Base-by-base conservation (phyloP, 2,888 invertebrate species). In the Hermodice carunculata region DNA sequence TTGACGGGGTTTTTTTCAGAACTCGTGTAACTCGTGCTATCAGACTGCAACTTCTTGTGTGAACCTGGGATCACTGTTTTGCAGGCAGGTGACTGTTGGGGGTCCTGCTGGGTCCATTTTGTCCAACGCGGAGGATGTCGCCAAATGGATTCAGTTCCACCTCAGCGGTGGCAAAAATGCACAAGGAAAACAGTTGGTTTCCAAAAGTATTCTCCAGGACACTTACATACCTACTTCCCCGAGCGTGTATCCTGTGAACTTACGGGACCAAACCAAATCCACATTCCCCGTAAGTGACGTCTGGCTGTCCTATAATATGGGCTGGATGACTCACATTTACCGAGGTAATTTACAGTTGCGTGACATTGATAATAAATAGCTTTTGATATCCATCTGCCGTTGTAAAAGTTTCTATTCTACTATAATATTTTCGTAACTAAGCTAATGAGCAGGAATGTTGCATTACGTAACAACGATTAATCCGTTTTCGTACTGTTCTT, bases 81-180 rank as follows among this genome's bases (percentile, higher is more conserved):
- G 17, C 44, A 70, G 70, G 24, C 67, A 67, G 48, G 65, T 61
- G 49, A 34, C 60, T 31, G 61, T 59, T 14, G 64, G 64, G 4
- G 78, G 74, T 2, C 78, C 80, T 1, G 77, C 80, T 3, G 80
- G 80, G 8, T 76, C 77, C 14, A 74, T 81, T n/a, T 58, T 78
- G 17, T 75, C 80, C 8, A 76, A 73, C 1, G 77, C 76, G 14
- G 51, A 64, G 11, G 80, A 82, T 68, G 79, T 82, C 80, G 59
- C 73, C 1, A 74, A 77, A 51, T 82, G 81, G 81, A 51, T 82
- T 48, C 44, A 66, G 40, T 69, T 81, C 53, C 73, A 75, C 19
- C 59, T 76, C 22, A 60, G 64, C 17, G 44, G 63, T n/a, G 80
- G 78, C 1, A 34, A 52, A 17, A 61, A 64, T 22, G 48, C 59